phyloP scores from a whole-genome alignment of 2,113 vertebrate genomes.

The Oreochromis aureus region DNA sequence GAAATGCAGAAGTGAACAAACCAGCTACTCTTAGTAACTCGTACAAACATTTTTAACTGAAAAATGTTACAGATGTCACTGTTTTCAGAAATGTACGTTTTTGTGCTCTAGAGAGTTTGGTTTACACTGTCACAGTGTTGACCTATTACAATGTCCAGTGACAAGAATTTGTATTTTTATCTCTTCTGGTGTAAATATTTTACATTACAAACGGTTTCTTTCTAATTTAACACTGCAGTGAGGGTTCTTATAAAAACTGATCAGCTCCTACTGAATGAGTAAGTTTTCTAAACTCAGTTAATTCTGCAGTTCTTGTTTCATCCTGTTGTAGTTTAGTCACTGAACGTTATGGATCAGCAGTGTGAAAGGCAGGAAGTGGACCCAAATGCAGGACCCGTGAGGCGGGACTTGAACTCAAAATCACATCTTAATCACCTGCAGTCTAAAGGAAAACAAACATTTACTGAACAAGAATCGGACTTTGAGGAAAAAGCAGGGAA shows the following conservation, averaged over 20 bases:
- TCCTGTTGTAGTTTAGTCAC: not conserved
- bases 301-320: not conserved
- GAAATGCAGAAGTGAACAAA: not conserved
- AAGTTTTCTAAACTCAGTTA: not conserved
- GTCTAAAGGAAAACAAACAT: too few species aligned
- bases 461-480: too few species aligned
- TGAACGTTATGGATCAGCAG: fast-evolving
- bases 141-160: not conserved
- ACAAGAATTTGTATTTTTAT: not conserved
- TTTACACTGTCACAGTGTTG: not conserved
- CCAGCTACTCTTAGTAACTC: not conserved
- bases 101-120: not conserved
- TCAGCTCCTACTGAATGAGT: not conserved
- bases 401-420: not conserved
- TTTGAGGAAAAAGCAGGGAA: too few species aligned
- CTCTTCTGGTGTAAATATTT: not conserved
- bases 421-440: not conserved
- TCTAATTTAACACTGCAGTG: not conserved
- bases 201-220: fast-evolving
- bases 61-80: not conserved
- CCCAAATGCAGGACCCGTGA: not conserved
- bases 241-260: not conserved
- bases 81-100: not conserved
- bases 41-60: not conserved
- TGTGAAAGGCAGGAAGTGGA: not conserved